Evolutionary conservation across 2,113 vertebrate genomes (phyloP), one percentile per base, ranked within the genome.

Genomic region (Struthio camelus): DNA sequence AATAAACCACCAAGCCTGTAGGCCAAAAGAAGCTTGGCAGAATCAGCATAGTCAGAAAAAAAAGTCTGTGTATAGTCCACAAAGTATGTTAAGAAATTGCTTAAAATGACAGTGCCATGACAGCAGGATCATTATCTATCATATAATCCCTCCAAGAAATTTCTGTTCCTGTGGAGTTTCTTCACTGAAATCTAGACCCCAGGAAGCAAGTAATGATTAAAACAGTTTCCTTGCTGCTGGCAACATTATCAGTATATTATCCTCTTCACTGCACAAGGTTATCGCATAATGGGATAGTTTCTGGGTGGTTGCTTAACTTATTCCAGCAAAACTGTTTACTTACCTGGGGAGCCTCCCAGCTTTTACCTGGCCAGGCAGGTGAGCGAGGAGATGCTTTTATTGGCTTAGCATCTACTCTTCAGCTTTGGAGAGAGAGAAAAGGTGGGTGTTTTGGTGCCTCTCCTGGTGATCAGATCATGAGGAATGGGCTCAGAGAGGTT

Each of bases 291-390:
- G 18, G 6, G 15, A 34, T 58, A 51, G 38, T 14, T 87, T 66
- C 75, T 65, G 61, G 28, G 2, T 10, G 27, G 14, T 54, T 80
- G 32, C 22, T 65, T 71, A 64, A 42, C 5, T 75, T 88, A 20
- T 36, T 9, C 75, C 44, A 13, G 19, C 19, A 34, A 48, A 54
- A 81, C 23, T 53, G 8, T 4, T 7, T 36, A 25, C 10, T 48
- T 14, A 44, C 2, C 30, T 58, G 13, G n/a, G 27, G 18, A 30
- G 13, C 32, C 20, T 90, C 20, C 10, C 20, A 75, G 13, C 44
- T 73, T 80, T 18, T 72, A 24, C 34, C 50, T 40, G 8, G 17
- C 0, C 5, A 88, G n/a, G 32, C 10, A 53, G 1, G 1, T 3
- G 5, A 24, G 6, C 22, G 28, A 88, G 53, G 25, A 58, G 20